Evolutionary conservation across 2,888 invertebrate species (phyloP).

Genomic region (Trichacis sp.): DNA sequence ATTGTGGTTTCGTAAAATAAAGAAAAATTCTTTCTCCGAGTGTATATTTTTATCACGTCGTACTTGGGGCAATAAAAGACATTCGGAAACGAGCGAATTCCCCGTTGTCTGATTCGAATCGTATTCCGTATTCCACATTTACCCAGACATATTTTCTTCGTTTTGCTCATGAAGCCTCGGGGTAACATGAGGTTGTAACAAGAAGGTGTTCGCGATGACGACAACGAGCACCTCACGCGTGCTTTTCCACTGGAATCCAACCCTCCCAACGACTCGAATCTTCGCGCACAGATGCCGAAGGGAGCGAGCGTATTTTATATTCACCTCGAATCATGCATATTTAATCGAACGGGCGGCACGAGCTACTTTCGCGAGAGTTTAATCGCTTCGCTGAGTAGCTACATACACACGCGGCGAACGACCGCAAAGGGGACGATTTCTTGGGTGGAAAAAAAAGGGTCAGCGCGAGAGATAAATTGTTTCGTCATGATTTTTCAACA

Average conservation of each 20-base stretch:
- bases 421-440: conserved; percentile 44
- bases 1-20: conserved; percentile 29
- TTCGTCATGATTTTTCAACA: conserved; percentile 38
- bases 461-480: conserved; percentile 37
- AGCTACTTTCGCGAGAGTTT: conserved; percentile 57
- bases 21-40: conserved; percentile 11
- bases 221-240: conserved; percentile 52
- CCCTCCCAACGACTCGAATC: conserved; percentile 43
- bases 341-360: conserved; percentile 58
- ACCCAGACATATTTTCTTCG: conserved; percentile 23
- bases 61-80: not conserved
- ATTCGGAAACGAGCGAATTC: conserved; percentile 22
- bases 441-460: conserved; percentile 22
- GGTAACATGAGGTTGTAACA: conserved; percentile 37
- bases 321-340: conserved; percentile 64
- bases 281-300: conserved; percentile 51
- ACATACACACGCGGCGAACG: conserved; percentile 40
- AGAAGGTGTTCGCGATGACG: conserved; percentile 41
- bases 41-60: not conserved
- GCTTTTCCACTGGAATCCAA: conserved; percentile 43
- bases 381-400: conserved; percentile 51
- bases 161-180: conserved; percentile 31
- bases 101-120: conserved; percentile 21
- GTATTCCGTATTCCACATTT: conserved; percentile 28
- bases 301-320: conserved; percentile 56